Evolutionary conservation across 2,797 vertebrate species (phyloP).

Genomic region (Chaenodraco wilsoni): DNA sequence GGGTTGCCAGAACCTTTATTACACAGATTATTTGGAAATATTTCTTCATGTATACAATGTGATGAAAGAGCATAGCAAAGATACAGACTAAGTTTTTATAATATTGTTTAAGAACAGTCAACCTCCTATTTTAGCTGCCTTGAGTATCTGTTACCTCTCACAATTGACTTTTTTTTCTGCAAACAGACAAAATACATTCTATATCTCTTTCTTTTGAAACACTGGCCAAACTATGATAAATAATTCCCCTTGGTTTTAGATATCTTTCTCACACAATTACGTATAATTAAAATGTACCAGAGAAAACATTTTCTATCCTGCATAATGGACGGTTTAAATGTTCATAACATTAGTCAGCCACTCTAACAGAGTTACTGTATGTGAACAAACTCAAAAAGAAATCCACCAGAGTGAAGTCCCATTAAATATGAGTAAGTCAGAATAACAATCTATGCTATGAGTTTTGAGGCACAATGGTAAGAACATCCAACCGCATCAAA

Average conservation of each 20-base stretch:
- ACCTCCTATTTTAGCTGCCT: not conserved
- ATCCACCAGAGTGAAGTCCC: not conserved
- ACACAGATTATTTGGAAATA: not conserved
- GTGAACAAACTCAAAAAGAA: not conserved
- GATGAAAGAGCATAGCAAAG: not conserved
- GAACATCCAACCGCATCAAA: constrained; percentile 18
- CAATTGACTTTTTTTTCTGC: constrained; percentile 1
- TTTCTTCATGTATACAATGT: not conserved
- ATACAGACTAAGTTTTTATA: not conserved
- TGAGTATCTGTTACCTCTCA: not conserved
- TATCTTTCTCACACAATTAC: not conserved
- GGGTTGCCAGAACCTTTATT: not conserved
- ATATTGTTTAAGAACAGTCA: not conserved
- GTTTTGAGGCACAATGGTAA: not conserved
- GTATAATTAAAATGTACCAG: not conserved
- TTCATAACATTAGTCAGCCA: not conserved
- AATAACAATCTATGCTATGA: constrained; percentile 13
- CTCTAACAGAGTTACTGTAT: too few relatives aligned
- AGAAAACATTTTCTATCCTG: not conserved
- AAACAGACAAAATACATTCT: not conserved
- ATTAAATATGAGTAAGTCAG: constrained; percentile 17
- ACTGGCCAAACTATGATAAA: not conserved
- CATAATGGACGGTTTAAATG: not conserved
- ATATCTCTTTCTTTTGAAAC: constrained; percentile 1
- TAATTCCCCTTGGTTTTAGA: not conserved